These are phyloP conservation scores for Dolichotis patagonum DNA, from an alignment of 2,113 vertebrate genomes.

Conservation along the genomic window DNA sequence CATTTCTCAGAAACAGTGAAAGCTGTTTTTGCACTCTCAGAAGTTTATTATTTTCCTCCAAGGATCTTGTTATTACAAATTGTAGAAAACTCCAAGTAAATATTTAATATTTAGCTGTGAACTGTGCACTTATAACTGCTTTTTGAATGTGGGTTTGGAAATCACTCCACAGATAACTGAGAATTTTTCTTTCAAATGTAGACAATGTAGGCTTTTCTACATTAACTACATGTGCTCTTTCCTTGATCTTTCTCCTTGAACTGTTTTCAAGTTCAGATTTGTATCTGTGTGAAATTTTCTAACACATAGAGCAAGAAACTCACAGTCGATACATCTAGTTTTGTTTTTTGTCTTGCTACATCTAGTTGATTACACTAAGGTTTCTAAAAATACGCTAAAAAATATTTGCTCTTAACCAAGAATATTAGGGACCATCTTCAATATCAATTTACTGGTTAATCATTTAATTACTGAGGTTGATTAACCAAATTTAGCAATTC, in stretches of 20 bases:
- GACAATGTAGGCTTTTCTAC: background rate
- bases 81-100: constrained; percentile 24
- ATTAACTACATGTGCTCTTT: background rate
- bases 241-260: background rate
- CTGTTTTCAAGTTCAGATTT: background rate
- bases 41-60: background rate
- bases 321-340: background rate
- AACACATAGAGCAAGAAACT: background rate
- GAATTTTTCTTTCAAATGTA: constrained; percentile 32
- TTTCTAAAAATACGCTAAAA: constrained; percentile 61
- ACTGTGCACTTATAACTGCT: background rate
- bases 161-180: background rate
- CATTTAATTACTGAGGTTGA: constrained; percentile 71
- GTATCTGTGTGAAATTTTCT: background rate
- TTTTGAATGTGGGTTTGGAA: constrained; percentile 60
- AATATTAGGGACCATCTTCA: background rate
- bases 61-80: constrained; percentile 5
- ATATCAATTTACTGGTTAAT: constrained; percentile 66
- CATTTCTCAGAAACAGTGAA: constrained; percentile 12
- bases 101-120: constrained; percentile 40
- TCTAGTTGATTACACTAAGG: background rate
- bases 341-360: too few species aligned
- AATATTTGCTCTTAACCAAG: constrained; percentile 69
- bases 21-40: background rate
- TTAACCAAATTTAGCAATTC: constrained; percentile 51